phyloP scores from a whole-genome alignment of 2,888 invertebrate genomes.

The Caenorhabditis wallacei region DNA sequence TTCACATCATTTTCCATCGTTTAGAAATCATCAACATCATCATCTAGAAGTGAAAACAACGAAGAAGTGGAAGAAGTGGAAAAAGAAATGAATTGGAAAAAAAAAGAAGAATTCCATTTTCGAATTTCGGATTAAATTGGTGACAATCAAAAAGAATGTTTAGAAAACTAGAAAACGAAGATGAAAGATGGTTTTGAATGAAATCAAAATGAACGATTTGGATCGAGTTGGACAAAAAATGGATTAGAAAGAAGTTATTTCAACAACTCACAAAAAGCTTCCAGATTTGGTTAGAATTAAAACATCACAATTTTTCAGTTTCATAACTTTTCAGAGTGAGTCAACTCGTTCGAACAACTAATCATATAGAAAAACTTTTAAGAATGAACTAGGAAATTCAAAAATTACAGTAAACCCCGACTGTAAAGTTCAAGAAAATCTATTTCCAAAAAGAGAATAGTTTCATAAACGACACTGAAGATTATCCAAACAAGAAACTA shows the following conservation, averaged over 20 bases:
- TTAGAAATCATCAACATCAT: constrained; percentile 18
- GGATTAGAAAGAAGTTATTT: not conserved
- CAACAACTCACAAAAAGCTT: too few relatives aligned
- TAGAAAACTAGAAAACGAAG: not conserved
- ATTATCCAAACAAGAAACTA: not conserved
- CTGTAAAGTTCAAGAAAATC: too few relatives aligned
- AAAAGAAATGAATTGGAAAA: constrained; percentile 12
- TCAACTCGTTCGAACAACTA: too few relatives aligned
- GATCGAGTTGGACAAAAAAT: not conserved
- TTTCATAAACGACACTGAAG: too few relatives aligned
- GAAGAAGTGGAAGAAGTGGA: not conserved
- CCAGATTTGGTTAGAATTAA: too few relatives aligned
- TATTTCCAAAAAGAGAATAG: too few relatives aligned
- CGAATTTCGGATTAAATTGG: constrained; percentile 22
- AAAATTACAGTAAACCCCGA: too few relatives aligned
- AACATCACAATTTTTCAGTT: too few relatives aligned
- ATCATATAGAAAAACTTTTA: too few relatives aligned
- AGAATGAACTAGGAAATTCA: too few relatives aligned
- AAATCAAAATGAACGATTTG: not conserved
- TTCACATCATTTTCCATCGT: constrained; percentile 35
- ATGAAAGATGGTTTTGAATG: not conserved
- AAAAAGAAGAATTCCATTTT: constrained; percentile 9
- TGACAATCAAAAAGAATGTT: constrained; percentile 6
- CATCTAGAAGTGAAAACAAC: constrained; percentile 27
- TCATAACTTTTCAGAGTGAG: too few relatives aligned